A percentile compares a stretch with the other conserved stretches of the same genome.
Conservation (phyloP, 2,797 vertebrate genomes). For the Peromyscus nudipes region DNA sequence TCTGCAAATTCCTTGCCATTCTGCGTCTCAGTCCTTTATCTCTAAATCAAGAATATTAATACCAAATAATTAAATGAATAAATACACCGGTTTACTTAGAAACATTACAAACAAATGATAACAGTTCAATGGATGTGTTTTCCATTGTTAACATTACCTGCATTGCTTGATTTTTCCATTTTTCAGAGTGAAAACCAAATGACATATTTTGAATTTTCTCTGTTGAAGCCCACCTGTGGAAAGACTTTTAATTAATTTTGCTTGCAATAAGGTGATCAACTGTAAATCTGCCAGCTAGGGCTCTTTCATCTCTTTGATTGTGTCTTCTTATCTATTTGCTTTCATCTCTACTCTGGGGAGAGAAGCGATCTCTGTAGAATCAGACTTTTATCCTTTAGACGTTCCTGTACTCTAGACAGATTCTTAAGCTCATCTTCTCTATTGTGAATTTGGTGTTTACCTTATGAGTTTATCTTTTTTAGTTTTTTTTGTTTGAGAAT, state of each 20-base stretch:
- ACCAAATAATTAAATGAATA: not conserved
- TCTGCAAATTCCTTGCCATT: not conserved
- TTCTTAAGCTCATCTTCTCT: not conserved
- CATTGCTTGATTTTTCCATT: not conserved
- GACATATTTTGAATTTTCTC: conserved; percentile 27
- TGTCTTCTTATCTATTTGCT: conserved; percentile 61
- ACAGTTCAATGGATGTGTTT: not conserved
- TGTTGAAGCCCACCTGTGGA: conserved; percentile 65
- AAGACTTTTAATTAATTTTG: conserved; percentile 68
- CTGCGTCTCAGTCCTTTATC: not conserved
- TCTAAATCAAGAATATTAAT: not conserved
- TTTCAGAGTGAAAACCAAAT: conserved; percentile 27
- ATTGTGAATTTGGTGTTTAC: not conserved
- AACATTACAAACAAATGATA: not conserved
- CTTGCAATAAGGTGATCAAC: conserved; percentile 50
- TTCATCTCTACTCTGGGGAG: conserved; percentile 55
- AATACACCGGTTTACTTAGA: not conserved
- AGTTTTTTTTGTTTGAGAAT: not conserved
- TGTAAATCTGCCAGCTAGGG: not conserved
- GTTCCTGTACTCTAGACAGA: not conserved
- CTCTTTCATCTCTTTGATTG: conserved; percentile 60
- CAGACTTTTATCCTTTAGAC: conserved; percentile 5
- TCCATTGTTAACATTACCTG: not conserved
- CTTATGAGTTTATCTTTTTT: not conserved
- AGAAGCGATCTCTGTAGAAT: conserved; percentile 2